These are phyloP conservation scores for Melanotaenia trifasciata DNA, from an alignment of 2,797 vertebrate species.

Conservation along the genomic window DNA sequence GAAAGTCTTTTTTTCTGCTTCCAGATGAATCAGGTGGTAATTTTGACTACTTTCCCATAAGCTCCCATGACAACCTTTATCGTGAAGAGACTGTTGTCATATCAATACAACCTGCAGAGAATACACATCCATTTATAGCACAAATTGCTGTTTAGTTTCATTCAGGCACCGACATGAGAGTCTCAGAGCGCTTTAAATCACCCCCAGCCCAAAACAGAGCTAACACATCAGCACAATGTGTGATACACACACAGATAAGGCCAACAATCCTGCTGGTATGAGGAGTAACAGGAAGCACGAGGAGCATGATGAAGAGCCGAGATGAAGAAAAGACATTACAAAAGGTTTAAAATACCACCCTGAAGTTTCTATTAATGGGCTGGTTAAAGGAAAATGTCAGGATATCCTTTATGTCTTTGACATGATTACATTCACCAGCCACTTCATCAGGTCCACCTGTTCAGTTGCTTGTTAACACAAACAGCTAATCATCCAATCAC, in stretches of 20 bases:
- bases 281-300: neutral
- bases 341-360: neutral
- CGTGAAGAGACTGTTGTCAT: slow-evolving; percentile 34
- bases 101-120: slow-evolving; percentile 15
- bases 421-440: neutral
- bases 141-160: slow-evolving; percentile 14
- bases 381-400: neutral
- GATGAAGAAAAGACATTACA: neutral
- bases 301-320: neutral
- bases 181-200: slow-evolving; percentile 5
- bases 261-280: slow-evolving; percentile 1
- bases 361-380: neutral
- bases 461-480: too few relatives aligned
- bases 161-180: slow-evolving; percentile 6
- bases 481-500: too few relatives aligned
- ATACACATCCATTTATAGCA: slow-evolving; percentile 15
- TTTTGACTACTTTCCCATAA: slow-evolving; percentile 38
- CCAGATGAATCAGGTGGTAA: slow-evolving; percentile 41
- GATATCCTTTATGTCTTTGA: neutral
- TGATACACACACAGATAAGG: slow-evolving; percentile 5
- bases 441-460: too few relatives aligned
- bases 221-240: neutral
- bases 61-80: slow-evolving; percentile 29
- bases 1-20: neutral
- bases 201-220: neutral